These are phyloP conservation scores for Paramormyrops hopkinsi DNA, from an alignment of 2,797 vertebrate species.

Conservation along the genomic window DNA sequence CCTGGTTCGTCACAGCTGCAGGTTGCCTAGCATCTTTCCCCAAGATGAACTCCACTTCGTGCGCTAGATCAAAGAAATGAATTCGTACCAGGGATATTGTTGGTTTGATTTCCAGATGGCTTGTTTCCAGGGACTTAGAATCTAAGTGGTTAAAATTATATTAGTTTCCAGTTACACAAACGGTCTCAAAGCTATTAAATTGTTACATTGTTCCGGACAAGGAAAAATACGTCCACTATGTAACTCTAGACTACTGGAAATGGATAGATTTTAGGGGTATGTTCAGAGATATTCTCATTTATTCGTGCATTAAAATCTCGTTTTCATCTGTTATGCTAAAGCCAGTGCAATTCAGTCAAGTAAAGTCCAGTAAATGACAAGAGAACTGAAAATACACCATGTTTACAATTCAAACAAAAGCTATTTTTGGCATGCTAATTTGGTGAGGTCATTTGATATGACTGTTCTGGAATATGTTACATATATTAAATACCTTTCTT, in stretches of 20 bases:
- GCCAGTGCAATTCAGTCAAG: not conserved
- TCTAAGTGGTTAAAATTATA: not conserved
- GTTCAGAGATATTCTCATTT: not conserved
- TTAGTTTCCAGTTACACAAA: not conserved
- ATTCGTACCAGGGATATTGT: not conserved
- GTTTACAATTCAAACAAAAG: not conserved
- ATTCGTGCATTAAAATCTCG: not conserved
- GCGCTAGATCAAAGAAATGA: not conserved
- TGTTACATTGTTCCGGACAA: not conserved
- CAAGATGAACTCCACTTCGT: not conserved
- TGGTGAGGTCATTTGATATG: not conserved
- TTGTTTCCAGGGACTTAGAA: not conserved
- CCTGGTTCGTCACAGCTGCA: not conserved
- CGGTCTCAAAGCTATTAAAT: not conserved
- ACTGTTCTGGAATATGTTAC: not conserved
- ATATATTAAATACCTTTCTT: not conserved
- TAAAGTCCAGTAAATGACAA: not conserved
- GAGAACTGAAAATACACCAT: not conserved
- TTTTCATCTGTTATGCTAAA: not conserved
- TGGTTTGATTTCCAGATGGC: not conserved
- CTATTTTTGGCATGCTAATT: not conserved
- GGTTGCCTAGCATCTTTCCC: not conserved
- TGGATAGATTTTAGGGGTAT: not conserved
- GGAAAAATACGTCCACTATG: not conserved
- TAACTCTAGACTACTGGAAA: not conserved